Percentiles rank a stretch among this genome's conserved stretches.
Conservation (phyloP, 2,113 vertebrate genomes). For the Phaethon lepturus region DNA sequence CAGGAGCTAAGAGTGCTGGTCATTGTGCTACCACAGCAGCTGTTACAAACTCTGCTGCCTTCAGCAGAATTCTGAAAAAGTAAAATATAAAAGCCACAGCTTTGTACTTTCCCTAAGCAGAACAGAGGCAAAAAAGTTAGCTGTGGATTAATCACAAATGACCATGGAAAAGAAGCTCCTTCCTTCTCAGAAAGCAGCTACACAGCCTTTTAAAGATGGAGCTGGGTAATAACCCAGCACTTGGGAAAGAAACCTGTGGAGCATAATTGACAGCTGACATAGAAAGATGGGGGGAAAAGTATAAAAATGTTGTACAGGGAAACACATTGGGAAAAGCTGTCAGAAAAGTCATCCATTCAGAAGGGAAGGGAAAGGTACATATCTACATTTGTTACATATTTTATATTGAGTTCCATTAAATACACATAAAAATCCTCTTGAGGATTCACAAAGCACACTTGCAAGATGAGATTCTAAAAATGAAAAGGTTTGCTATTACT, state of each 20-base stretch:
- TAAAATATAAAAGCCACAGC: background rate
- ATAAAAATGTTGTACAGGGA: background rate
- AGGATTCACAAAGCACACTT: background rate
- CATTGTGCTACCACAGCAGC: background rate
- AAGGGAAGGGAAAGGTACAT: background rate
- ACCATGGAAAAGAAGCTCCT: background rate
- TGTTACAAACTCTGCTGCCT: background rate
- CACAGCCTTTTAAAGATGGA: background rate
- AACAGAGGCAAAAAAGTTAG: background rate
- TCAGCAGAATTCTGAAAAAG: background rate
- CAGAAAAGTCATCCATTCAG: background rate
- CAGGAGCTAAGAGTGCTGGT: background rate
- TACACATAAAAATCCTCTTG: background rate
- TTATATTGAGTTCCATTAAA: background rate
- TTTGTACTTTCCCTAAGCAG: background rate
- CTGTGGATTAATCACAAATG: background rate
- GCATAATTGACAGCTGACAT: background rate
- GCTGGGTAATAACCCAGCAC: background rate
- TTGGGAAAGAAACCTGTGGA: background rate
- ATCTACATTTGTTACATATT: background rate
- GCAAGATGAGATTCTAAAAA: background rate
- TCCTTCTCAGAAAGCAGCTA: background rate
- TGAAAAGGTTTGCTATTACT: background rate
- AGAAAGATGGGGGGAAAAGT: rapidly evolving
- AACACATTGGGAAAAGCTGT: background rate